Conservation (phyloP, 2,888 invertebrate species). For the Formica aserva region DNA sequence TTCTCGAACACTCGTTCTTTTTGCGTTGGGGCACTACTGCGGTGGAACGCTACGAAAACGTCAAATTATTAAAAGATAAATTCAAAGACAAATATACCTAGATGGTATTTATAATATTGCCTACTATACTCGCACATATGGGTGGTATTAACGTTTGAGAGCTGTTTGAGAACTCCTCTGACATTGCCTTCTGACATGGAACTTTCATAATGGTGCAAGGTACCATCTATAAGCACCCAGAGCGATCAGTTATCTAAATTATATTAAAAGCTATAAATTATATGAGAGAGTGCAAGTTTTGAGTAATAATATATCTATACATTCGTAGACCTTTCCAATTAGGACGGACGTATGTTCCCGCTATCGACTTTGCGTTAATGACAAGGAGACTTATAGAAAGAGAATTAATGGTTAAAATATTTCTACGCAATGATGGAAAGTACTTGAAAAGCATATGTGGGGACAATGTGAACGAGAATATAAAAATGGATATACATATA, state of each 20-base stretch:
- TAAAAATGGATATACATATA: slow-evolving; percentile 37
- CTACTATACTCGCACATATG: slow-evolving; percentile 55
- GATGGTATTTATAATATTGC: slow-evolving; percentile 71
- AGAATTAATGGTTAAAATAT: slow-evolving; percentile 58
- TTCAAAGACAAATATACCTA: slow-evolving; percentile 76
- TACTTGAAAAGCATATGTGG: slow-evolving; percentile 56
- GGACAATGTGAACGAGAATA: slow-evolving; percentile 50
- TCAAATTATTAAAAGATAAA: slow-evolving; percentile 79
- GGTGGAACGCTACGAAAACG: slow-evolving; percentile 81
- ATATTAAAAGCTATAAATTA: slow-evolving; percentile 62
- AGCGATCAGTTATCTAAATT: slow-evolving; percentile 71
- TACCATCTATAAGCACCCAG: slow-evolving; percentile 43
- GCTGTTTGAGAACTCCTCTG: slow-evolving; percentile 65
- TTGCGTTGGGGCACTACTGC: slow-evolving; percentile 82
- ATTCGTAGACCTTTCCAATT: slow-evolving; percentile 75
- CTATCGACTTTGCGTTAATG: slow-evolving; percentile 59
- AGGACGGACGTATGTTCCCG: slow-evolving; percentile 50
- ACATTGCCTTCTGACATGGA: slow-evolving; percentile 70
- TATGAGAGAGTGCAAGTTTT: slow-evolving; percentile 63
- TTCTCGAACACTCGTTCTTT: slow-evolving; percentile 84
- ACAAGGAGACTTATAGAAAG: slow-evolving; percentile 48
- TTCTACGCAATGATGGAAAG: slow-evolving; percentile 56
- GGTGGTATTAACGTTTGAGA: slow-evolving; percentile 70
- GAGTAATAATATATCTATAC: slow-evolving; percentile 50
- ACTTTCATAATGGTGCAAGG: slow-evolving; percentile 56